Evolutionary conservation across 2,888 invertebrate species (phyloP).

Genomic region (Dendrolimus pini): DNA sequence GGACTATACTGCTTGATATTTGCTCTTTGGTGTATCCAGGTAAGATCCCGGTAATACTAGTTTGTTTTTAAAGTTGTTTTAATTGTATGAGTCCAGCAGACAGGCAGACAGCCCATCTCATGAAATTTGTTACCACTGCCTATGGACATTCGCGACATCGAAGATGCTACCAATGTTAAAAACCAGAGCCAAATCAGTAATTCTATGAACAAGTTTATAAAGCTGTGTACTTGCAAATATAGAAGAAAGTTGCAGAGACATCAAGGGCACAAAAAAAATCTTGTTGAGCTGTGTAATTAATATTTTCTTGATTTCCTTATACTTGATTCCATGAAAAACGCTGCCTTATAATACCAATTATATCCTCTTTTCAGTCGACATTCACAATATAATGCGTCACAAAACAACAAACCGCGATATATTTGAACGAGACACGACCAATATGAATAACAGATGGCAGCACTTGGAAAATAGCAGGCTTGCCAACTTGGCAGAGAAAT

Average conservation of each 20-base stretch:
- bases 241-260: too few species aligned
- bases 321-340: too few species aligned
- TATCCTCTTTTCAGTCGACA: slow-evolving; percentile 47
- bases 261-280: too few species aligned
- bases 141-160: neutral
- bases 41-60: slow-evolving; percentile 16
- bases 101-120: neutral
- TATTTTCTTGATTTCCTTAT: too few species aligned
- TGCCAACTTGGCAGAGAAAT: slow-evolving; percentile 77
- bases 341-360: too few species aligned
- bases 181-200: too few species aligned
- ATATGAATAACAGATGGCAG: slow-evolving; percentile 54
- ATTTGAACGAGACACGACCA: slow-evolving; percentile 55
- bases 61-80: neutral
- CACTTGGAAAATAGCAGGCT: slow-evolving; percentile 55
- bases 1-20: slow-evolving; percentile 47
- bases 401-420: slow-evolving; percentile 52
- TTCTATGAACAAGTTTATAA: too few species aligned
- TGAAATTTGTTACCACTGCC: neutral
- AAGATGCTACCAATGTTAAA: neutral
- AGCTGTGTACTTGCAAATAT: too few species aligned
- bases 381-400: slow-evolving; percentile 59
- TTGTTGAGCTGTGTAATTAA: too few species aligned
- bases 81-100: neutral
- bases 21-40: slow-evolving; percentile 60